Base-by-base conservation (phyloP, 1,140 invertebrate species). In the Danaus melanippus region DNA sequence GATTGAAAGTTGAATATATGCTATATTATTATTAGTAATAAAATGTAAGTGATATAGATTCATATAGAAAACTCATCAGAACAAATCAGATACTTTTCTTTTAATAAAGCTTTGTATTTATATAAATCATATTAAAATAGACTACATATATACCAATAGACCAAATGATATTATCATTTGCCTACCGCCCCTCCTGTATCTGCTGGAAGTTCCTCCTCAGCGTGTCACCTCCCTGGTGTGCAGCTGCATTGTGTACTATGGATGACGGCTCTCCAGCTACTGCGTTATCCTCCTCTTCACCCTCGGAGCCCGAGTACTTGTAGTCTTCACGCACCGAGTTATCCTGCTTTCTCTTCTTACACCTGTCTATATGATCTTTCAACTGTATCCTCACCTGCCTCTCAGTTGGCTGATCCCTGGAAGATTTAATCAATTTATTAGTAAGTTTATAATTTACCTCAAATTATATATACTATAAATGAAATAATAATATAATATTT, bases 291-390 rank as follows among this genome's bases (percentile, higher is more conserved):
- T 97, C 95, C 66, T 97, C 95, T 68, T 96, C 95, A 66, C 96
- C 95, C 75, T 96, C 95, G 10, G 94, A 95, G 40, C 95, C 94
- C 42, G 94, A 95, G 74, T 95, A 96, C 73, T 88, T 88, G 79
- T 95, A 95, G 74, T 95, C 93, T 68, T 94, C 93, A 50, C 93
- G 89, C 67, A 94, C 93, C 60, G 79, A 83, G 89, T 95, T 96
- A 71, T 96, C 95, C 76, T 96, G 94, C 88, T 97, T 96, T 78
- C 95, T 92, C 83, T 97, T 97, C 89, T 97, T 97, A 87, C 95
- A 97, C 56, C 98, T 90, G 88, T 99, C 98, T 84, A 99, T 98
- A 85, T 99, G 98, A 86, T 99, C 98, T 88, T 99, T 99, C 17
- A 99, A 92, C 79, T 99, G 97, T 88, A 98, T 99, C 74, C 97